Evolutionary conservation across 2,113 vertebrate species (phyloP).

Genomic region (Pan paniscus): DNA sequence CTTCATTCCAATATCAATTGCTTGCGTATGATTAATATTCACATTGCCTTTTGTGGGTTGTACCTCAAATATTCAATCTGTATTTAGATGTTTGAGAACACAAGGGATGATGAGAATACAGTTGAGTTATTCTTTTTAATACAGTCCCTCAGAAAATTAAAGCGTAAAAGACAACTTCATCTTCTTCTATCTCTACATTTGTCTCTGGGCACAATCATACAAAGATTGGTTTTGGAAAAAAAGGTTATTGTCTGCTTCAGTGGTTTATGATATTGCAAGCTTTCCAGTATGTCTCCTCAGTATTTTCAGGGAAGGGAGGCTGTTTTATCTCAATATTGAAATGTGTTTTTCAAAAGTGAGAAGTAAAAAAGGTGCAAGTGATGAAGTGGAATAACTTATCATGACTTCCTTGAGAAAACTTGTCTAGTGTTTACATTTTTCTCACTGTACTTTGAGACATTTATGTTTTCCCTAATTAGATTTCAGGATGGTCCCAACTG

Average conservation of each 20-base stretch:
- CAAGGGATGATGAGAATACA: not conserved
- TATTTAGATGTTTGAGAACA: constrained; percentile 10
- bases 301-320: not conserved
- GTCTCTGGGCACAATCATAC: not conserved
- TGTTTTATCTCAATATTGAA: constrained; percentile 29
- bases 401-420: not conserved
- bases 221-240: constrained; percentile 43
- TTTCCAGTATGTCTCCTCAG: not conserved
- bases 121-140: constrained; percentile 44
- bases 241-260: constrained; percentile 35
- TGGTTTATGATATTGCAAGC: constrained; percentile 39
- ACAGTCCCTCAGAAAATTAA: constrained; percentile 39
- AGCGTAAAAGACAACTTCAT: constrained; percentile 19
- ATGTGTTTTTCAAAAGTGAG: constrained; percentile 15
- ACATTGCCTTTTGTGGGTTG: not conserved
- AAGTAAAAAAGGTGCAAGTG: not conserved
- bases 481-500: not conserved
- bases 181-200: not conserved
- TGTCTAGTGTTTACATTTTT: not conserved
- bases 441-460: not conserved
- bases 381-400: not conserved
- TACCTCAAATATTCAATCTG: not conserved
- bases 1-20: not conserved
- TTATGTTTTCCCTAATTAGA: not conserved
- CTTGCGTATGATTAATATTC: not conserved